Conservation (phyloP, 2,797 vertebrate species). For the Sebastes hubbsi region DNA sequence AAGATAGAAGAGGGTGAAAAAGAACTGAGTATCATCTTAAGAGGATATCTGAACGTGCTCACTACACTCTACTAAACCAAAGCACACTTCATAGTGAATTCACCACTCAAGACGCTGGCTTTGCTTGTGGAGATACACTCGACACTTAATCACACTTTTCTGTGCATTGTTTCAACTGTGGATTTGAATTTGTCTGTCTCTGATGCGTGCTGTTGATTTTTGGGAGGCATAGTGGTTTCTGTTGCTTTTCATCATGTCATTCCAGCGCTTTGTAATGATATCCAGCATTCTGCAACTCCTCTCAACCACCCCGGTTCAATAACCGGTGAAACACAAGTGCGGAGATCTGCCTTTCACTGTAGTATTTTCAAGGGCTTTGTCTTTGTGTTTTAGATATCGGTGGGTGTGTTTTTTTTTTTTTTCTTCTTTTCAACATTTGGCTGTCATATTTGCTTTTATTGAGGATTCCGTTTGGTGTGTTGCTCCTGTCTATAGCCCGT, state of each 20-base stretch:
- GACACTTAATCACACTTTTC: constrained; percentile 34
- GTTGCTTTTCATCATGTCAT: constrained; percentile 52
- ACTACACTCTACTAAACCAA: constrained; percentile 24
- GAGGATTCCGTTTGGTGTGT: constrained; percentile 68
- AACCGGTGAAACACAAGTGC: constrained; percentile 34
- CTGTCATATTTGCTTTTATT: constrained; percentile 78
- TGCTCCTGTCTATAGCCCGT: constrained; percentile 70
- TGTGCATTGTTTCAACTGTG: constrained; percentile 34
- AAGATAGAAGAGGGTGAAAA: constrained; percentile 26
- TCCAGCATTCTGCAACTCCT: constrained; percentile 40
- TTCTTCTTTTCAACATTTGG: constrained; percentile 48
- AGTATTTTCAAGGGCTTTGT: constrained; percentile 61
- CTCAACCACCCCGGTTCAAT: constrained; percentile 50
- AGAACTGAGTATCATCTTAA: constrained; percentile 27
- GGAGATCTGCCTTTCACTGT: constrained; percentile 42
- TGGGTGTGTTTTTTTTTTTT: constrained; percentile 31
- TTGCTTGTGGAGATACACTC: constrained; percentile 12
- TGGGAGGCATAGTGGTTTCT: neutral
- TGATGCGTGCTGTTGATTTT: constrained; percentile 36
- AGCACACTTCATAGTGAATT: constrained; percentile 34
- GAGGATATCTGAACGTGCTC: constrained; percentile 50
- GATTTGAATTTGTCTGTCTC: constrained; percentile 35
- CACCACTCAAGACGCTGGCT: constrained; percentile 25
- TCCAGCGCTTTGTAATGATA: constrained; percentile 34
- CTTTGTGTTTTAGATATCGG: constrained; percentile 58